Percentiles rank a stretch among this genome's conserved stretches.
Conservation (phyloP, 2,113 vertebrate species). For the Labeo catla region DNA sequence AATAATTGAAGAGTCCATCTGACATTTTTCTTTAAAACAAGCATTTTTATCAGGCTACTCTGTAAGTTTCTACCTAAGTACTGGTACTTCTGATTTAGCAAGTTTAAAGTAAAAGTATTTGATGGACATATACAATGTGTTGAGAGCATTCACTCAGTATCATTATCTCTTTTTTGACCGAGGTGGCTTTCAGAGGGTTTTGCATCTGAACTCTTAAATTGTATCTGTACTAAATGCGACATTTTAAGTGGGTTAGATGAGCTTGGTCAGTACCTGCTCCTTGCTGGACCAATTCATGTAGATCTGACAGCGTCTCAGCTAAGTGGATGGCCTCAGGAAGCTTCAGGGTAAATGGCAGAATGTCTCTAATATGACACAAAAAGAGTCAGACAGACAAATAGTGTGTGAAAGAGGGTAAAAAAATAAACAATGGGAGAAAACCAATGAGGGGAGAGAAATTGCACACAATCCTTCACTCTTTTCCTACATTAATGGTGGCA, state of each 20-base stretch:
- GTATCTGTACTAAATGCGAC: neutral
- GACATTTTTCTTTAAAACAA: no score
- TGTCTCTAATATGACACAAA: slow-evolving; percentile 77
- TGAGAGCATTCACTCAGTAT: no score
- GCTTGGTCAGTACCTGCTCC: slow-evolving; percentile 84
- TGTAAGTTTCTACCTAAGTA: no score
- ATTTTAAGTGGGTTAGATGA: neutral
- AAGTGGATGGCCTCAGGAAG: slow-evolving; percentile 87
- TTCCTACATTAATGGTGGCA: neutral
- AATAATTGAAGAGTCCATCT: no score
- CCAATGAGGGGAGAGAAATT: neutral
- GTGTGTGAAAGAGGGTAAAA: neutral
- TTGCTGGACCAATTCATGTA: slow-evolving; percentile 88
- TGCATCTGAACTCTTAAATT: no score
- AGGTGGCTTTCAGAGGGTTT: no score
- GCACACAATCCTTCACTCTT: neutral
- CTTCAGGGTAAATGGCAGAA: slow-evolving; percentile 90
- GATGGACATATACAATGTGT: no score
- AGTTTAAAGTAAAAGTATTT: no score
- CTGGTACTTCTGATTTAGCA: no score
- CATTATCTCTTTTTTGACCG: no score
- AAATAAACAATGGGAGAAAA: neutral
- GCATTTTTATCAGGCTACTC: no score
- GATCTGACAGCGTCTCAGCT: slow-evolving; percentile 88
- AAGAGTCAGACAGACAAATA: slow-evolving; percentile 2